Evolutionary conservation across 2,113 vertebrate species (phyloP), one percentile per base, ranked within the genome.

Genomic region (Neotoma lepida): DNA sequence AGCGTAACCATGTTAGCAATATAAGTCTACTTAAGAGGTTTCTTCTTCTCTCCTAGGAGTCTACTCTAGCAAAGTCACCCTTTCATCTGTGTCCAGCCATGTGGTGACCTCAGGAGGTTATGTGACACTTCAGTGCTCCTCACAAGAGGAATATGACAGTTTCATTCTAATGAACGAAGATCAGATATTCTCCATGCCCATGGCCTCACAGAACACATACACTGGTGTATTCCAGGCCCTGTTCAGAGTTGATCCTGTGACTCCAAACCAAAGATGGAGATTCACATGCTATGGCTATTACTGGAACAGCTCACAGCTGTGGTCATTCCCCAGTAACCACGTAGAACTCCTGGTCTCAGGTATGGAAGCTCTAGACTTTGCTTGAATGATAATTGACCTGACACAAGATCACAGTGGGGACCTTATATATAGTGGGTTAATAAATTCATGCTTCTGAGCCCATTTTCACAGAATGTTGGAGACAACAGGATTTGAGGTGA

Each of bases 281-380:
- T 85, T 85, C 81, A 85, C 6, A 46, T 85, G 81, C 26, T 64
- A 64, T 85, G 56, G 58, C 9, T 84, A 44, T 63, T 24, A 44
- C 26, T 1, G 1, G 0, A 64, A 4, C 0, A 0, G 0, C 18
- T 0, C 0, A 1, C 81, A 39, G 54, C 0, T 0, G 7, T 64
- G 58, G 58, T 85, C 81, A 44, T 0, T 10, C 6, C 58, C 58
- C 8, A 46, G 39, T 46, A 46, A 85, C 58, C 14, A 15, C 28
- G 15, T 85, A 63, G 58, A 85, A 13, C 58, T 84, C 58, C 14
- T 44, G 39, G 58, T 84, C 2, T 10, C 81, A 63, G 39, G 81
- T 64, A 44, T 63, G 58, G 39, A 30, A 63, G 24, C n/a, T 3
- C 0, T 3, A 39, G 0, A 14, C 6, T 71, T 44, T 58, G 1